These are phyloP conservation scores for Ennomos erosarius DNA, from an alignment of 2,888 invertebrate genomes.

Conservation along the genomic window DNA sequence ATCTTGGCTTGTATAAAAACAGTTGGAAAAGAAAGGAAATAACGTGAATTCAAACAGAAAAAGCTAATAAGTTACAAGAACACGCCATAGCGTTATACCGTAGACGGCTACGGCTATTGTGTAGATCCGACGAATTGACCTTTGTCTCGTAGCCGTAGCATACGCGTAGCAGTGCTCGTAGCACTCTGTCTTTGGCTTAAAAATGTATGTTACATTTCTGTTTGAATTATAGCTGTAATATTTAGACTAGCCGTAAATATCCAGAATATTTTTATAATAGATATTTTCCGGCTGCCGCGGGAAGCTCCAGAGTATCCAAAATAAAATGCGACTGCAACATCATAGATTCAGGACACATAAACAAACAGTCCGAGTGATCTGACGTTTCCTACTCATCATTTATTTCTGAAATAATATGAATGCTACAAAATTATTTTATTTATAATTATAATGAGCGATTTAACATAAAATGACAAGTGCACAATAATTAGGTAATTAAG, in stretches of 20 bases:
- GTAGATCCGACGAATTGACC: conserved; percentile 14
- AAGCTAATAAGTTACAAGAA: too few relatives aligned
- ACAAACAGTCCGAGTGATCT: conserved; percentile 24
- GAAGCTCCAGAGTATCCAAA: conserved; percentile 8
- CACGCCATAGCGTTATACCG: neutral
- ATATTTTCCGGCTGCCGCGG: conserved; percentile 11
- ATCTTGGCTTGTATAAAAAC: too few relatives aligned
- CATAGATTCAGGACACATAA: conserved; percentile 24
- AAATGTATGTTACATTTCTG: neutral
- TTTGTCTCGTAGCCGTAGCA: conserved; percentile 15
- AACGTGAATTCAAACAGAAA: too few relatives aligned
- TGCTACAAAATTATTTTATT: neutral
- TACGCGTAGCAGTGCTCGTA: conserved; percentile 17
- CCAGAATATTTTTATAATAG: conserved; percentile 12
- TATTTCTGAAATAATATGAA: conserved; percentile 13
- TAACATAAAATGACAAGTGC: neutral
- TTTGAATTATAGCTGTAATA: conserved; percentile 13
- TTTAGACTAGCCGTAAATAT: conserved; percentile 18
- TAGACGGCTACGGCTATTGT: neutral
- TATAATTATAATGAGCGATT: neutral
- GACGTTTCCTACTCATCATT: conserved; percentile 21
- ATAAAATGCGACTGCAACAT: conserved; percentile 23
- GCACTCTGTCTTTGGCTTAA: neutral
- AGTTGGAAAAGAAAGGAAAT: too few relatives aligned
- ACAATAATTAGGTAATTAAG: too few relatives aligned